A percentile compares a stretch with the other conserved stretches of the same genome.
Evolutionary conservation across 2,888 invertebrate genomes (phyloP).

Genomic region (Halocaridina rubra): DNA sequence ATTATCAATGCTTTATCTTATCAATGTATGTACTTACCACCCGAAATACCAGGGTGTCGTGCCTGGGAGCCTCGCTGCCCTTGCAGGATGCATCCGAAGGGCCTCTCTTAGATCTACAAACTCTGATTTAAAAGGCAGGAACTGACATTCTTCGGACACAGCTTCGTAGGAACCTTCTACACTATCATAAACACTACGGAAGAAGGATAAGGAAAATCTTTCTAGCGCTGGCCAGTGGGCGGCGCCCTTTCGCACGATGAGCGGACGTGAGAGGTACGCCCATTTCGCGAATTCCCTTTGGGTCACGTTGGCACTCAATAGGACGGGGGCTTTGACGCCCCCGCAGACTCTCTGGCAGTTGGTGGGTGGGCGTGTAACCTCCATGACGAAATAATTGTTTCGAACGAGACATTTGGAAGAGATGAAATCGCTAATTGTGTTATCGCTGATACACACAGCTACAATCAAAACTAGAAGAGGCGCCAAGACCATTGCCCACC

Average conservation of each 20-base stretch:
- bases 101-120: slow-evolving; percentile 82
- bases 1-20: too few species aligned
- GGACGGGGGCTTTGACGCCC: slow-evolving; percentile 41
- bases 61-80: slow-evolving; percentile 75
- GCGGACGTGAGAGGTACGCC: slow-evolving; percentile 83
- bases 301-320: slow-evolving; percentile 67
- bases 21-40: slow-evolving; percentile 75
- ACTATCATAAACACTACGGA: slow-evolving; percentile 66
- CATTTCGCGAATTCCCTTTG: slow-evolving; percentile 77
- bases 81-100: slow-evolving; percentile 78
- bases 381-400: slow-evolving; percentile 88
- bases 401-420: slow-evolving; percentile 79
- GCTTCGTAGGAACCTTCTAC: slow-evolving; percentile 77
- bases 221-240: slow-evolving; percentile 81
- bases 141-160: slow-evolving; percentile 85
- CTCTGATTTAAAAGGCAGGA: slow-evolving; percentile 86
- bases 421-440: neutral
- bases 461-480: neutral
- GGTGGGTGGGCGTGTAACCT: slow-evolving; percentile 84
- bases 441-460: neutral
- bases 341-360: slow-evolving; percentile 73
- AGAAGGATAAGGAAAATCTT: slow-evolving; percentile 66
- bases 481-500: neutral
- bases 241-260: slow-evolving; percentile 82
- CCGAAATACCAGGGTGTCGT: slow-evolving; percentile 89